Evolutionary conservation across 2,888 invertebrate genomes (phyloP).

Genomic region (Melinopterus prodromus): DNA sequence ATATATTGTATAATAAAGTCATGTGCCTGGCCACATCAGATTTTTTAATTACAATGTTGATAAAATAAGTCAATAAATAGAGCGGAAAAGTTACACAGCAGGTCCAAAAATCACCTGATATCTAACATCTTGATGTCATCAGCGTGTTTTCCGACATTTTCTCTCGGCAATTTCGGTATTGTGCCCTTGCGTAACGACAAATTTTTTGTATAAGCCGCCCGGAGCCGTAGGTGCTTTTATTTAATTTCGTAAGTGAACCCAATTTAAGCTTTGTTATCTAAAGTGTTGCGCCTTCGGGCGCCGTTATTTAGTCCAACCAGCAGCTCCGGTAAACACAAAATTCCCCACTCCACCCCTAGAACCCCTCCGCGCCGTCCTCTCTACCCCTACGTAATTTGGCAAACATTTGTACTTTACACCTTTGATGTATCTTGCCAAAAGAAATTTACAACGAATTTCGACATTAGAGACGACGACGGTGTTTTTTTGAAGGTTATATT

Average conservation of each 20-base stretch:
- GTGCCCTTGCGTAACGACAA: neutral
- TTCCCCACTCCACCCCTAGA: neutral
- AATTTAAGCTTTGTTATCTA: slow-evolving; percentile 4
- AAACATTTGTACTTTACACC: neutral
- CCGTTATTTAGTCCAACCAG: neutral
- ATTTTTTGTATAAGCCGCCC: neutral
- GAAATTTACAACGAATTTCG: neutral
- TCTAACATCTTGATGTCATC: neutral
- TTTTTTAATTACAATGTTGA: no score
- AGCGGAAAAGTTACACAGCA: no score
- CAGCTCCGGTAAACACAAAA: neutral
- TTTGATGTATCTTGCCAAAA: neutral
- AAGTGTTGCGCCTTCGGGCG: neutral
- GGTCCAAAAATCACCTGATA: no score
- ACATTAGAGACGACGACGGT: neutral
- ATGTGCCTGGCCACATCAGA: no score
- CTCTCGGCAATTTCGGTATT: neutral
- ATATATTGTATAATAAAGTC: no score
- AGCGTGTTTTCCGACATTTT: neutral
- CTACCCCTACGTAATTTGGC: neutral
- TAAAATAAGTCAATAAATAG: no score
- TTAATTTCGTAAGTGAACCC: neutral
- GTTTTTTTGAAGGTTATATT: no score
- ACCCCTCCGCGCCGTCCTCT: neutral
- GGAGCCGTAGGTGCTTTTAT: neutral